Evolutionary conservation across 2,797 vertebrate species (phyloP), one percentile per base, ranked within the genome.

Genomic region (Mionectes olivaceus): DNA sequence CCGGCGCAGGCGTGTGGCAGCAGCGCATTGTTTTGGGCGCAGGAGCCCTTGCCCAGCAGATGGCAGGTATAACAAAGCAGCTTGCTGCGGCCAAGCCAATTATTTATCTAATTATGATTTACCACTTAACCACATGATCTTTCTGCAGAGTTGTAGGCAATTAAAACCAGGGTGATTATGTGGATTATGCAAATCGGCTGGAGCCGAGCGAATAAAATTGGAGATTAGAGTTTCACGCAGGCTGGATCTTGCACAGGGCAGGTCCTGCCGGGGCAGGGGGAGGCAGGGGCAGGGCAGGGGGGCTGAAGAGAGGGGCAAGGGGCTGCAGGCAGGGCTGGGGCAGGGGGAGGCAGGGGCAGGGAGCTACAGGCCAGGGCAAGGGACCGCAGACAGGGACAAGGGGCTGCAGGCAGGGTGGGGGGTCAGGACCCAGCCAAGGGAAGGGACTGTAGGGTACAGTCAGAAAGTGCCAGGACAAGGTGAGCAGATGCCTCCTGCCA

Each of bases 41-140:
- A 97, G 96, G 94, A 96, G 97, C 94, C 95, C 97, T 97, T 97
- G 97, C 97, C 97, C 98, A 98, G 98, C 99, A 99, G 99, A 99
- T 99, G 99, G 99, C 98, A 98, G 97, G 97, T 98, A 98, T 97
- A 98, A 98, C 98, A 98, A 98, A 99, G 98, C 99, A 99, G 99
- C 99, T 99, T 99, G 99, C 98, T 98, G 98, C 98, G 98, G 98
- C 98, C 98, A 99, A 99, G 99, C 97, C 98, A 99, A 99, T 99
- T 99, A 99, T 99, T 99, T 98, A 98, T 99, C 98, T 99, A 99
- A 99, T 99, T 99, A 99, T 99, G 98, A 99, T 98, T 99, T 99
- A 99, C 98, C 98, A 99, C 98, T 99, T 99, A 99, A 99, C 98
- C 98, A 98, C 98, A 98, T 98, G 98, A 99, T 99, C 98, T 98